Conservation (phyloP, 2,113 vertebrate genomes). For the Hymenochirus boettgeri region DNA sequence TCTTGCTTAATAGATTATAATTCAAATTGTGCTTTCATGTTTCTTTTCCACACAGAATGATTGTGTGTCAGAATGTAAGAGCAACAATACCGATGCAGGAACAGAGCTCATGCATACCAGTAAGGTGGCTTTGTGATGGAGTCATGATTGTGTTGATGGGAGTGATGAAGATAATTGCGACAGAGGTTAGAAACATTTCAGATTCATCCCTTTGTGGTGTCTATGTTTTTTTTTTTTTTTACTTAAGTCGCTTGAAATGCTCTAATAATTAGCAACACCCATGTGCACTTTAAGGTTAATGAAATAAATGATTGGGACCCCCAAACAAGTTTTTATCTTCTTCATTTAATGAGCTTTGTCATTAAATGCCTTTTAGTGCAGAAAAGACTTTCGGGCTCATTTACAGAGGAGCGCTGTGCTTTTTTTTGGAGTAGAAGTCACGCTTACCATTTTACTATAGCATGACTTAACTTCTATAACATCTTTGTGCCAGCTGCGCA, state of each 20-base stretch:
- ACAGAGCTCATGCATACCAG: conserved; percentile 89
- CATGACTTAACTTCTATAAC: too few species aligned
- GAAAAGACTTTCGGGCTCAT: too few species aligned
- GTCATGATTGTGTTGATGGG: conserved; percentile 89
- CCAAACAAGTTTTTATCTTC: conserved; percentile 4
- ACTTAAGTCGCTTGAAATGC: neutral
- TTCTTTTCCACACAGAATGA: conserved; percentile 69
- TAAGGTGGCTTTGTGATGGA: conserved; percentile 90
- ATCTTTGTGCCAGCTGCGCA: too few species aligned
- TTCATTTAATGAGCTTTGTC: conserved; percentile 9
- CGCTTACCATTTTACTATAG: too few species aligned
- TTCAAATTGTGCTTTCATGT: neutral
- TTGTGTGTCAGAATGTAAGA: conserved; percentile 90
- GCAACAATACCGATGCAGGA: conserved; percentile 86
- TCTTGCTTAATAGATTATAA: neutral
- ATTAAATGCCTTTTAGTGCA: neutral
- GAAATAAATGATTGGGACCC: conserved; percentile 23
- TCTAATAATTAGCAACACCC: neutral
- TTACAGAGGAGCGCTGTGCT: too few species aligned
- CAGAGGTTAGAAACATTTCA: conserved; percentile 52
- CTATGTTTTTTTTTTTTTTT: neutral
- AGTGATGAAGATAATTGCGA: conserved; percentile 92
- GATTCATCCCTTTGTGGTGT: neutral
- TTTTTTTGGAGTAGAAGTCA: too few species aligned
- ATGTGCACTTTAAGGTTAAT: conserved; percentile 6